Evolutionary conservation across 2,113 vertebrate genomes (phyloP), one percentile per base, ranked within the genome.

Genomic region (Coracopsis vasa): DNA sequence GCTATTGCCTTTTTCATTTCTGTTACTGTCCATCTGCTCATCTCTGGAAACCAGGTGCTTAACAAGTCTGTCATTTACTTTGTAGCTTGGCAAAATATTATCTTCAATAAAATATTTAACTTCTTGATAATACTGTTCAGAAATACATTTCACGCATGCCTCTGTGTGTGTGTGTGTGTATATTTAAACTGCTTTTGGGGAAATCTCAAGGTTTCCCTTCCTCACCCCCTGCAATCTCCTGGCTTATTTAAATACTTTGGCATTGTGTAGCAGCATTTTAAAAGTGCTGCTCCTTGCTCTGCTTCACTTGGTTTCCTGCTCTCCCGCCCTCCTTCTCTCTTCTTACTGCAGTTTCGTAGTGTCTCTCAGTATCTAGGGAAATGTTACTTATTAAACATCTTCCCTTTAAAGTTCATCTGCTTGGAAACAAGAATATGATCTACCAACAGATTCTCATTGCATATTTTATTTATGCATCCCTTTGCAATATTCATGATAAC

Each of bases 21-120:
- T 95, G 75, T 94, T 89, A 66, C 69, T 94, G 9, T 72, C 77
- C 86, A 81, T 91, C 84, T 95, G 69, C 81, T 89, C 29, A 6
- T 64, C 42, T 87, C 73, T 74, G 51, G 8, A 78, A 82, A 70
- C 23, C 33, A n/a, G 5, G 19, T 93, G n/a, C 47, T 82, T 71
- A 37, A 58, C 1, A 3, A 72, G 41, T 37, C 44, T 72, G 4
- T 23, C 28, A 14, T 79, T 60, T 58, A 35, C 61, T 60, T 69
- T 8, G 10, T 72, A 83, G 28, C 7, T 73, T 86, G 48, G 14
- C 0, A 2, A 80, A 91, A 74, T 71, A 45, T 37, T 56, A 23
- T 53, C 28, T 62, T 82, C 58, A n/a, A n/a, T n/a, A n/a, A n/a
- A n/a, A n/a, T n/a, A n/a, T n/a, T n/a, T n/a, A n/a, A n/a, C 28